phyloP scores from a whole-genome alignment of 2,797 vertebrate genomes.

The Cheirogaleus major region DNA sequence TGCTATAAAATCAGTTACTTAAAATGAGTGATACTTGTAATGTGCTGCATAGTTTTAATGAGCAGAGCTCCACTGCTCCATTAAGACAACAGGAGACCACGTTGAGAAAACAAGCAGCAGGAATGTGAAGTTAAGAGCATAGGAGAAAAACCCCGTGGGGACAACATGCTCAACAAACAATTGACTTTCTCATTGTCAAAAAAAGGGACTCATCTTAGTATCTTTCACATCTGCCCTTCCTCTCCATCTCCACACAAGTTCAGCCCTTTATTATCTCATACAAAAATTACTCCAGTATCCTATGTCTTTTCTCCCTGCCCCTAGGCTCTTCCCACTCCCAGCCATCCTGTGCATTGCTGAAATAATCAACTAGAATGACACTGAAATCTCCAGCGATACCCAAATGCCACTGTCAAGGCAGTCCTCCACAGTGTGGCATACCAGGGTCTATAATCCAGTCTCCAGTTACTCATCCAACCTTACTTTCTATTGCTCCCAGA shows the following conservation, averaged over 20 bases:
- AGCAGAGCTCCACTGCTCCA: constrained; percentile 60
- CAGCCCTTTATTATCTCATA: background rate
- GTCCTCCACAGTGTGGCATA: background rate
- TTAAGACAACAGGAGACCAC: constrained; percentile 73
- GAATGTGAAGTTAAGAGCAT: constrained; percentile 22
- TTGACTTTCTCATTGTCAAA: constrained; percentile 47
- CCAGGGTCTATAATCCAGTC: background rate
- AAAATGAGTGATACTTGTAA: constrained; percentile 74
- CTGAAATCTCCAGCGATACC: background rate
- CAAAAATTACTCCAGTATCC: background rate
- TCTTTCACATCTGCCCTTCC: background rate
- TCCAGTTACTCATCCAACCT: background rate
- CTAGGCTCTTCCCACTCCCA: background rate
- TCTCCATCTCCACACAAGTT: constrained; percentile 24
- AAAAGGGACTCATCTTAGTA: constrained; percentile 6
- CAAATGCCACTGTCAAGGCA: background rate
- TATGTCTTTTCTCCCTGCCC: background rate
- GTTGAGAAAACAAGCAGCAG: constrained; percentile 57
- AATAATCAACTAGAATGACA: background rate
- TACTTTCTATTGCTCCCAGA: background rate
- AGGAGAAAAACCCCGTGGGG: constrained; percentile 42
- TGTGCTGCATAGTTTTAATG: constrained; percentile 69
- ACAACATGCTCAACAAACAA: constrained; percentile 52
- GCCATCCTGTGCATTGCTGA: background rate
- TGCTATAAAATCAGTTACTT: constrained; percentile 72